phyloP scores from a whole-genome alignment of 2,797 vertebrate species.

The Myiothlypis coronata region DNA sequence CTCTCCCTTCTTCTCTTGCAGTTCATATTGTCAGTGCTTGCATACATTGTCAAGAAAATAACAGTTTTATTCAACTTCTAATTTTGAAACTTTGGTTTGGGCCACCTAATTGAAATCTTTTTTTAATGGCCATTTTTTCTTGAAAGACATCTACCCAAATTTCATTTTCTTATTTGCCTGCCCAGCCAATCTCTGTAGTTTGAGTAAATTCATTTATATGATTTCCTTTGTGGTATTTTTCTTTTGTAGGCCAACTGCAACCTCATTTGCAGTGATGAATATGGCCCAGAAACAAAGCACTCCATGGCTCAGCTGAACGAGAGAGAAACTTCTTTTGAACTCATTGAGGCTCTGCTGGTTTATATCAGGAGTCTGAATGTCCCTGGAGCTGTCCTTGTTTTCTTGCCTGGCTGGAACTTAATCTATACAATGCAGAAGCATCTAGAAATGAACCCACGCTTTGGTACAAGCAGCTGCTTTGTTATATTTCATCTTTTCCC shows the following conservation, averaged over 20 bases:
- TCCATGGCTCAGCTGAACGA: constrained; percentile 90
- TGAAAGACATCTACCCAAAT: not conserved
- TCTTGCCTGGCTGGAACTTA: constrained; percentile 96
- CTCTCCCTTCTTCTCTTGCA: not conserved
- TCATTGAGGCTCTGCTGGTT: constrained; percentile 89
- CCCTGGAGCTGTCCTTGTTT: constrained; percentile 88
- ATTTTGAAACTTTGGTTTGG: not conserved
- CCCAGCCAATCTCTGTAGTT: not conserved
- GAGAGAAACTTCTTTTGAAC: constrained; percentile 93
- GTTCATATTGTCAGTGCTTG: not conserved
- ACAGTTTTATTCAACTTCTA: not conserved
- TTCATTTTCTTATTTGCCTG: not conserved
- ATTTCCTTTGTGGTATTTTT: not conserved
- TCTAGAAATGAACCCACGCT: constrained; percentile 90
- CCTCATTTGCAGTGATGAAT: constrained; percentile 83
- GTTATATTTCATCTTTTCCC: not conserved
- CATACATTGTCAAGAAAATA: not conserved
- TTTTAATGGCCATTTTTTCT: not conserved
- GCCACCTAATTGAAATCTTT: not conserved
- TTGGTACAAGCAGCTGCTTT: constrained; percentile 77
- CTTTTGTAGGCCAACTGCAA: constrained; percentile 88
- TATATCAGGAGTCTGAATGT: constrained; percentile 92
- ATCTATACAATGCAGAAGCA: constrained; percentile 95
- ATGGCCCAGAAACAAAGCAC: constrained; percentile 84
- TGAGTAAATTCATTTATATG: not conserved